These are phyloP conservation scores for Eufriesea mexicana DNA, from an alignment of 1,140 invertebrate species.

Conservation along the genomic window DNA sequence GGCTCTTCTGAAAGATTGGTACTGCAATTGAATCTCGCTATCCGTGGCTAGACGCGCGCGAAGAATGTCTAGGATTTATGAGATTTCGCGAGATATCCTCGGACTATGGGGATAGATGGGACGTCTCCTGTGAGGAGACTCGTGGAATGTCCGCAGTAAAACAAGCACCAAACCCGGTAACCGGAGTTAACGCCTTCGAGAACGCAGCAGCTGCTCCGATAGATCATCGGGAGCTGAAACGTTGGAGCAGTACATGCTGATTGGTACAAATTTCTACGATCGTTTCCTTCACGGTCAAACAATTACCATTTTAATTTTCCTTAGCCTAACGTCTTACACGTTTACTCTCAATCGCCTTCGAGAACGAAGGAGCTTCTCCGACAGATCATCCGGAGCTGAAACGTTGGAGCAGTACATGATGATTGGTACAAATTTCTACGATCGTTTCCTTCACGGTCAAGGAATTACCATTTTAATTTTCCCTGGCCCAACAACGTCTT, in stretches of 20 bases:
- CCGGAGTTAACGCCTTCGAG: slow-evolving; percentile 46
- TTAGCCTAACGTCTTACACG: too few relatives aligned
- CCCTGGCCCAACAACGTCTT: too few relatives aligned
- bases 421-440: neutral
- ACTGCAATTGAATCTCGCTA: slow-evolving; percentile 62
- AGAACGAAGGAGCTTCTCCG: slow-evolving; percentile 11
- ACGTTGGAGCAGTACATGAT: too few relatives aligned
- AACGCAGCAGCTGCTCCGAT: slow-evolving; percentile 26
- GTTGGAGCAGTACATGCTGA: too few relatives aligned
- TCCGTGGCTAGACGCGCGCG: slow-evolving; percentile 38
- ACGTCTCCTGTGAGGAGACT: neutral
- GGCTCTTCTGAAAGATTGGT: slow-evolving; percentile 57
- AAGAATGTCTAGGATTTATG: slow-evolving; percentile 63
- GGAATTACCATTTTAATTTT: too few relatives aligned
- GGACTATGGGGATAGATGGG: neutral
- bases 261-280: neutral
- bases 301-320: too few relatives aligned
- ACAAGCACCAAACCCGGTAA: slow-evolving; percentile 26
- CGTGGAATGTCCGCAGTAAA: slow-evolving; percentile 57
- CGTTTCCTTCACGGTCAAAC: too few relatives aligned
- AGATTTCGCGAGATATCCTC: slow-evolving; percentile 52
- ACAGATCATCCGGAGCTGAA: slow-evolving; percentile 26
- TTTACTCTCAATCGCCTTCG: too few relatives aligned
- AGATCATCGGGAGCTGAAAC: slow-evolving; percentile 12
- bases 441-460: too few relatives aligned